These are phyloP conservation scores for Leptatherina wallacei DNA, from an alignment of 2,797 vertebrate genomes.

Conservation along the genomic window DNA sequence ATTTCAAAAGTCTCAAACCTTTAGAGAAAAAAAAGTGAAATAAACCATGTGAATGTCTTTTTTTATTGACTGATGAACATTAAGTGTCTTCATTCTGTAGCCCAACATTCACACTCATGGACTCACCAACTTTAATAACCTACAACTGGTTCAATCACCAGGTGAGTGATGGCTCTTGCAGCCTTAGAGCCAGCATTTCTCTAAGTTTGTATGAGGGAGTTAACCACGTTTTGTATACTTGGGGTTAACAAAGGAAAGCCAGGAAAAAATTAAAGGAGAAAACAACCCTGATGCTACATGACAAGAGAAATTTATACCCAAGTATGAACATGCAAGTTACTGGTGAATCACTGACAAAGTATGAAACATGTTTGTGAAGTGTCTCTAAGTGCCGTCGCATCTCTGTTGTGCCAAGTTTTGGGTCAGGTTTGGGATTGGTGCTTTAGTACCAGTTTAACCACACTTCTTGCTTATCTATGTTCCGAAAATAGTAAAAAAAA, in stretches of 20 bases:
- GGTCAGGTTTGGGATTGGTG: not conserved
- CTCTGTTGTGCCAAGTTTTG: not conserved
- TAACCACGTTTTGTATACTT: not conserved
- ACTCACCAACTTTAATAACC: not conserved
- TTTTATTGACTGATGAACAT: not conserved
- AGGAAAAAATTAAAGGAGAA: not conserved
- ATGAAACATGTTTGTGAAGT: not conserved
- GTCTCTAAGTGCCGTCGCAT: not conserved
- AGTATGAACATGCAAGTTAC: not conserved
- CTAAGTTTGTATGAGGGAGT: not conserved
- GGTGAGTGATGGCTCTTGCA: not conserved
- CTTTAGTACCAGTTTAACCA: no score
- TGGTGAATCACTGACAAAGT: not conserved
- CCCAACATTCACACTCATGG: not conserved
- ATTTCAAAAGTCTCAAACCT: constrained; percentile 99
- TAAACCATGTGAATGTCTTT: not conserved
- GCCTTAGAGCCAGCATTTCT: not conserved
- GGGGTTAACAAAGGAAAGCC: not conserved
- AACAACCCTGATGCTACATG: not conserved
- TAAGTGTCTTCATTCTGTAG: not conserved
- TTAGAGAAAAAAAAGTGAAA: constrained; percentile 28
- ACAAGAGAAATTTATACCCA: not conserved
- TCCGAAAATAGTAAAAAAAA: not conserved
- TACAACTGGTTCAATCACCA: not conserved
- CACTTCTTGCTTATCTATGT: not conserved